These are phyloP conservation scores for Paramormyrops kingsleyae DNA, from an alignment of 2,113 vertebrate species.

Conservation along the genomic window DNA sequence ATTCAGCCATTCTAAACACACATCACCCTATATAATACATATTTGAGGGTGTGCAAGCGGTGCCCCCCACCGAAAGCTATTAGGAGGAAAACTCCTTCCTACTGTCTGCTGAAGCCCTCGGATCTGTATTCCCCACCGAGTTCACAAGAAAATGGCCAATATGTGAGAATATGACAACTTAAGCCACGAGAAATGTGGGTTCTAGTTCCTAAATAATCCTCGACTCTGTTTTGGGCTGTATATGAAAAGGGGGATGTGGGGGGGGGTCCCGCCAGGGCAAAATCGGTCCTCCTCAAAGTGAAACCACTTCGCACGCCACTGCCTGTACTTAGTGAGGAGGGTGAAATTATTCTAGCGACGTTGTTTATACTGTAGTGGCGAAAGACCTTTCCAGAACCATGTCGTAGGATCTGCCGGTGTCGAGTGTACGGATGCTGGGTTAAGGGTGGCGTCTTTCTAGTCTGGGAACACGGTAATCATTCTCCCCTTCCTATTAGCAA, in stretches of 20 bases:
- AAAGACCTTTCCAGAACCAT: not conserved
- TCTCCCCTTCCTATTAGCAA: slow-evolving; percentile 1
- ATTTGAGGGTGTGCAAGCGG: not conserved
- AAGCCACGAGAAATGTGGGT: not conserved
- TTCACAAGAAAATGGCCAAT: not conserved
- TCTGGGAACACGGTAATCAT: not conserved
- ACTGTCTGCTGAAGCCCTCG: not conserved
- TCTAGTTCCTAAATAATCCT: not conserved
- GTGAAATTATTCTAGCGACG: not conserved
- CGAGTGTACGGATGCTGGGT: not conserved
- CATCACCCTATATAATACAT: not conserved
- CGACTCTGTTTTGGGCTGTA: not conserved
- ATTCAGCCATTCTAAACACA: not conserved
- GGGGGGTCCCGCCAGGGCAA: not conserved
- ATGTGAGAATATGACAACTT: not conserved
- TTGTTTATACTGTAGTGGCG: not conserved
- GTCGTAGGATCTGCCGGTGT: not conserved
- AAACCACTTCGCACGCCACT: not conserved
- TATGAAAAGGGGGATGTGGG: not conserved
- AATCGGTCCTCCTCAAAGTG: not conserved
- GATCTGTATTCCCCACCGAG: not conserved
- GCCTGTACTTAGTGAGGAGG: not conserved
- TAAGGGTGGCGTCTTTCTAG: not conserved
- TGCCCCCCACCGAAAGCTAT: not conserved
- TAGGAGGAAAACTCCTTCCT: not conserved